Conservation (phyloP, 1,140 invertebrate species). For the Megalopta genalis region DNA sequence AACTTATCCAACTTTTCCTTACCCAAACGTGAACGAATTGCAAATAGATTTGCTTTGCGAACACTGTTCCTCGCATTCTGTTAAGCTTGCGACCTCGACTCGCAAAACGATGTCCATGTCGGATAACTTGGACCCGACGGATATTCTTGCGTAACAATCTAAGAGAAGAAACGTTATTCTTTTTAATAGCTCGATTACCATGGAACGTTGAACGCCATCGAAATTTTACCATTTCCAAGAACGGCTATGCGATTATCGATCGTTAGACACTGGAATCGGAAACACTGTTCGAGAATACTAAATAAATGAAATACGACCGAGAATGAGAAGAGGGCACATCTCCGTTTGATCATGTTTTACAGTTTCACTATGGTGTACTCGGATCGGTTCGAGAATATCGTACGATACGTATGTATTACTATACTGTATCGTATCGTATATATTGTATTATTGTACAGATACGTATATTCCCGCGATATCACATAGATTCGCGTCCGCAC, state of each 20-base stretch:
- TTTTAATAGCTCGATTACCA: neutral
- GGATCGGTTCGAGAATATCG: neutral
- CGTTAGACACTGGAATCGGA: constrained; percentile 57
- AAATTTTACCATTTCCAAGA: constrained; percentile 69
- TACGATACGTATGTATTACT: constrained; percentile 37
- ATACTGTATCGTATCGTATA: too few species aligned
- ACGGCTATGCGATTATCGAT: constrained; percentile 74
- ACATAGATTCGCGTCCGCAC: neutral
- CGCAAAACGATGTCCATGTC: constrained; percentile 61
- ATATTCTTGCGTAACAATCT: constrained; percentile 76
- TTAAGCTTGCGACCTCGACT: constrained; percentile 61
- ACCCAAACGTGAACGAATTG: constrained; percentile 75
- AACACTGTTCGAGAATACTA: constrained; percentile 45
- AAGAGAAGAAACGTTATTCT: constrained; percentile 9
- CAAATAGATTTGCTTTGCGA: constrained; percentile 66
- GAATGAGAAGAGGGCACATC: neutral
- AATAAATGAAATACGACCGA: constrained; percentile 16
- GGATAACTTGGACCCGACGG: constrained; percentile 71
- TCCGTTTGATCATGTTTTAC: neutral
- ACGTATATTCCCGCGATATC: neutral
- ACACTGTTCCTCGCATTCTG: constrained; percentile 74
- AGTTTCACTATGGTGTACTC: neutral
- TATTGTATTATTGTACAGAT: too few species aligned
- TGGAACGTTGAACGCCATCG: too few species aligned
- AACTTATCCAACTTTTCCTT: constrained; percentile 28